These are phyloP conservation scores for Gnathonemus longibarbis DNA, from an alignment of 2,113 vertebrate species.

Conservation along the genomic window DNA sequence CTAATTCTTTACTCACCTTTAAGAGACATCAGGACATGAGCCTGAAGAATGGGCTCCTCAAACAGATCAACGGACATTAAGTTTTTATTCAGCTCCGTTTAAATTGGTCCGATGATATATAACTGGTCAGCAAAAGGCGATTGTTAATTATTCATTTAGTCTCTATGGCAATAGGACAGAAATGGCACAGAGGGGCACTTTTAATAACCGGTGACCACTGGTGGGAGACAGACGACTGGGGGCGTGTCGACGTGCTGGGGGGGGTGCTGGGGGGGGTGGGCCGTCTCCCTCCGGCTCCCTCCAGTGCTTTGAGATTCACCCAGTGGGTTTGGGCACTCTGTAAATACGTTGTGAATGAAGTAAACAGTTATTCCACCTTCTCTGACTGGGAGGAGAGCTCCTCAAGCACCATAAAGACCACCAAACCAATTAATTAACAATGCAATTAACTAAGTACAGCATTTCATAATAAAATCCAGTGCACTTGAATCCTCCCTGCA, in stretches of 20 bases:
- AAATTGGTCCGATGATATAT: background rate
- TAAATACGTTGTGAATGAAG: background rate
- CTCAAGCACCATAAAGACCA: background rate
- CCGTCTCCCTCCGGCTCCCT: background rate
- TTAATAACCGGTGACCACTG: background rate
- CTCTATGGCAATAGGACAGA: constrained; percentile 1
- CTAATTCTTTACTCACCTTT: background rate
- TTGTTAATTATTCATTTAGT: constrained; percentile 6
- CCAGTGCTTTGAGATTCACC: background rate
- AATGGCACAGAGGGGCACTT: background rate
- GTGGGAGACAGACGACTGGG: too few species aligned
- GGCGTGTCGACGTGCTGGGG: too few species aligned
- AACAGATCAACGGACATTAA: background rate
- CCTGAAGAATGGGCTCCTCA: background rate
- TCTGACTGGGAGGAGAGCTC: background rate
- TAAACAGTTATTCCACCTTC: background rate
- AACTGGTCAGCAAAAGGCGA: background rate
- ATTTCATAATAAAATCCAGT: background rate
- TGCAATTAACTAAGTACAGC: background rate
- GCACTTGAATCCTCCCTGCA: background rate
- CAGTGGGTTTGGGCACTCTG: background rate
- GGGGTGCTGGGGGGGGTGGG: background rate
- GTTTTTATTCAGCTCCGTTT: background rate
- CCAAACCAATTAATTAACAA: background rate
- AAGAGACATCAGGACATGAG: background rate